phyloP scores from a whole-genome alignment of 2,797 vertebrate genomes.

The Acrossocheilus fasciatus region DNA sequence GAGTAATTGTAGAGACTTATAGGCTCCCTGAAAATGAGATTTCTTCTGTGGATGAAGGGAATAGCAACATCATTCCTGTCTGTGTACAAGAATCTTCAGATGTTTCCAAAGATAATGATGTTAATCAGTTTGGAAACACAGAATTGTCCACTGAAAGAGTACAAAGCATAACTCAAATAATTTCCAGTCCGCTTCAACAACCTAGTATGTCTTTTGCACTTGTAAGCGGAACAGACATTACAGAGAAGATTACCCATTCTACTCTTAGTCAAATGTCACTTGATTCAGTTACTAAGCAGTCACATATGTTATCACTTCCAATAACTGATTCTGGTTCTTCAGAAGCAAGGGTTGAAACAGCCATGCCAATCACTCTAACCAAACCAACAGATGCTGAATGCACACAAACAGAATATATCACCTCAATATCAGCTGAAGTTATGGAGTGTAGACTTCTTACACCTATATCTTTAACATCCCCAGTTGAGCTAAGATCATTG shows the following conservation, averaged over 20 bases:
- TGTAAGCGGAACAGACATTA: slow-evolving; percentile 35
- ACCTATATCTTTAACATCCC: slow-evolving; percentile 31
- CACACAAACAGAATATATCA: slow-evolving; percentile 3
- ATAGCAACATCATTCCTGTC: slow-evolving; percentile 20
- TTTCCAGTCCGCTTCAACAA: slow-evolving; percentile 37
- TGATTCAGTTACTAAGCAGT: slow-evolving; percentile 61
- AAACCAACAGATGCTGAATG: slow-evolving; percentile 33
- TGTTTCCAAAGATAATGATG: slow-evolving; percentile 39
- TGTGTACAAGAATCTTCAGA: slow-evolving; percentile 47
- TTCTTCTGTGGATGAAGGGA: slow-evolving; percentile 43
- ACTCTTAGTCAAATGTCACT: slow-evolving; percentile 64
- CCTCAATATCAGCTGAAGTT: slow-evolving; percentile 14
- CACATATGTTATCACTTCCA: slow-evolving; percentile 37
- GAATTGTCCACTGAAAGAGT: slow-evolving; percentile 41
- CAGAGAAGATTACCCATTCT: slow-evolving; percentile 31
- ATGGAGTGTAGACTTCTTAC: slow-evolving; percentile 39
- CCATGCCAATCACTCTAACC: slow-evolving; percentile 9
- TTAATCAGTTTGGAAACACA: slow-evolving; percentile 46
- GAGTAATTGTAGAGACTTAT: slow-evolving; percentile 41
- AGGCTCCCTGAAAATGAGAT: slow-evolving; percentile 20
- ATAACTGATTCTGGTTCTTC: slow-evolving; percentile 39
- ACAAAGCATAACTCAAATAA: slow-evolving; percentile 38
- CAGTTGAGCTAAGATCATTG: slow-evolving; percentile 45
- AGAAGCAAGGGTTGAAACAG: slow-evolving; percentile 48
- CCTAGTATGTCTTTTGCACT: slow-evolving; percentile 29